Base-by-base conservation (phyloP, 2,113 vertebrate genomes). In the Paralichthys olivaceus region DNA sequence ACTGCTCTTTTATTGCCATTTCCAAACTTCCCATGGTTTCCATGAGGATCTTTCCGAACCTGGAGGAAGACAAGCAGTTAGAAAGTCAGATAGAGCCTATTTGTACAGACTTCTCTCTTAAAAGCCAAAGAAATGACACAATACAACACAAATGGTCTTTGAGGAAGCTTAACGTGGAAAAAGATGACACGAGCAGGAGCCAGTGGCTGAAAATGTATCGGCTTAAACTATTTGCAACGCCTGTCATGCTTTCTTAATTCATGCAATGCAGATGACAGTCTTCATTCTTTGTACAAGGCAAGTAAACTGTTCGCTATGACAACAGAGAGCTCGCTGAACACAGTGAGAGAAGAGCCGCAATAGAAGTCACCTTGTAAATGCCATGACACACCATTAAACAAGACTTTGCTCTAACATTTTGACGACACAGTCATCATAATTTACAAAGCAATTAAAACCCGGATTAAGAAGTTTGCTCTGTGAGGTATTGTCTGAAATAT, bases 61-160 rank as follows among this genome's bases (percentile, higher is more conserved):
- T 88, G 78, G 9, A 81, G 70, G n/a, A 67, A 37, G 29, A 84
- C 59, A 58, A 26, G 54, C 19, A 20, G 49, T 78, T 63, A 81
- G 49, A 40, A 57, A 58, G 54, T 58, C 23, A 55, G 3, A 70
- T 26, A 67, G 12, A 49, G 37, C 25, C 4, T 19, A 49, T 59
- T 72, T 68, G 55, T 47, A 74, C 23, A 47, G 17, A 20, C 51
- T 61, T 69, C 37, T 68, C 59, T 23, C 20, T 12, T 53, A 47
- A 79, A 69, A 61, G 62, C 45, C 28, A 57, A 72, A 60, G 57
- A 26, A 22, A 55, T 20, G 34, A 40, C 45, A 49, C 4, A 69
- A n/a, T 19, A 55, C 56, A 69, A 61, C 63, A 56, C 37, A 62
- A 81, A 54, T 15, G 4, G 22, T 5, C 67, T 69, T 34, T 51